These are phyloP conservation scores for Drosophila peninsularis DNA, from an alignment of 2,888 invertebrate species.

Conservation along the genomic window DNA sequence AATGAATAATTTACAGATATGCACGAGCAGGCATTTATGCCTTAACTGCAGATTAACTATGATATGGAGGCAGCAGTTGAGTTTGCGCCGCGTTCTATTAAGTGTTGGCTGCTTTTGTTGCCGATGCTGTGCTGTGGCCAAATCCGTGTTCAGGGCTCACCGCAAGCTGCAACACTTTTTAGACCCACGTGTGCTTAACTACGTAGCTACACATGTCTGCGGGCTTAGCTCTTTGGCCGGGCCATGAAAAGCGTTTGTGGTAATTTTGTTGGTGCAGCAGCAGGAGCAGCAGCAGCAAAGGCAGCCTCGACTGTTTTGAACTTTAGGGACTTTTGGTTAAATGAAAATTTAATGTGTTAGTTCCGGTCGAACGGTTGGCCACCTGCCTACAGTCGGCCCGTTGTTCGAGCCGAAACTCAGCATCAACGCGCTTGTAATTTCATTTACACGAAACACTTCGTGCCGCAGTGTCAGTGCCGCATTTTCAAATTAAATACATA, in stretches of 20 bases:
- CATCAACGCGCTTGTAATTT: conserved; percentile 70
- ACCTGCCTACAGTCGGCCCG: neutral
- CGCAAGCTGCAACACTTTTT: conserved; percentile 45
- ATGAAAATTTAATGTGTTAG: conserved; percentile 74
- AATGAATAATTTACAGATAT: neutral
- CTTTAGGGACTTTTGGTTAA: conserved; percentile 70
- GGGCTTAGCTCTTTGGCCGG: conserved; percentile 26
- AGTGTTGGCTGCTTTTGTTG: neutral
- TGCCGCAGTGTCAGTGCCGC: conserved; percentile 77
- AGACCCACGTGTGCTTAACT: conserved; percentile 14
- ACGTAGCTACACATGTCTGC: conserved; percentile 21
- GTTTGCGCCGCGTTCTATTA: neutral
- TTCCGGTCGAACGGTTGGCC: conserved; percentile 32
- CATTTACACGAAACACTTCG: conserved; percentile 67
- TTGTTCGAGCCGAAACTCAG: conserved; percentile 25
- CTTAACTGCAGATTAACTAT: neutral
- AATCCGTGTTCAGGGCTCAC: conserved; percentile 11
- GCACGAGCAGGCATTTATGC: neutral
- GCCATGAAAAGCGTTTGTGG: conserved; percentile 26
- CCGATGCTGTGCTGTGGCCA: conserved; percentile 3
- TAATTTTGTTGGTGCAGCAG: conserved; percentile 28
- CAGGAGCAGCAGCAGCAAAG: no score
- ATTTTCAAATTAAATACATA: conserved; percentile 76
- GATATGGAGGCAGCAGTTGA: neutral
- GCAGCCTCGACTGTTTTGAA: conserved; percentile 30